phyloP scores from a whole-genome alignment of 2,113 vertebrate species.

The Phyllopteryx taeniolatus region DNA sequence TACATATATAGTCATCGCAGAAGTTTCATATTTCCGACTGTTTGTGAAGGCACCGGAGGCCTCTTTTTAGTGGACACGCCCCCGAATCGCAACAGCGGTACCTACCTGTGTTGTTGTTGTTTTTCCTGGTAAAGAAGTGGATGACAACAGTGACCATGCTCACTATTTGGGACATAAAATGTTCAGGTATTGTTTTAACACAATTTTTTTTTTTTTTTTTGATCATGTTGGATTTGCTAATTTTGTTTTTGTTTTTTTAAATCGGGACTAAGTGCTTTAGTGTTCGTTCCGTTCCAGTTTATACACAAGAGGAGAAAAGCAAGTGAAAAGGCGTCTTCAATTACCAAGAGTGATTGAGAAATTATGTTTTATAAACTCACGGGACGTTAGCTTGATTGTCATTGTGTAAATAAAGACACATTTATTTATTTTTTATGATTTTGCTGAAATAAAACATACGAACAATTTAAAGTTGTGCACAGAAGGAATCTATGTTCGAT shows the following conservation, averaged over 20 bases:
- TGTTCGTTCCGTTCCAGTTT: not conserved
- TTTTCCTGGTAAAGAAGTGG: not conserved
- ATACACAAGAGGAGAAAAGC: not conserved
- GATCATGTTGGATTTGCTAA: not conserved
- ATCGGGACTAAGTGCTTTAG: not conserved
- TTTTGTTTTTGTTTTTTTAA: not conserved
- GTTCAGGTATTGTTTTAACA: constrained; percentile 5
- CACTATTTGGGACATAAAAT: not conserved
- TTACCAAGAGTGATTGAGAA: not conserved
- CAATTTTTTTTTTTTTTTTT: not conserved
- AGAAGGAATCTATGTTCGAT: not conserved
- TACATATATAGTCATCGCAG: not conserved
- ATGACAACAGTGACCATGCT: not conserved
- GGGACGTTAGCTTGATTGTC: not conserved
- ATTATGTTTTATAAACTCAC: not conserved
- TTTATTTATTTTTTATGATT: not conserved
- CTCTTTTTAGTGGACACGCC: constrained; percentile 43
- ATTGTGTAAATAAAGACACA: not conserved
- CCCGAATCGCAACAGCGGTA: not conserved
- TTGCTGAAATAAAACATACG: not conserved
- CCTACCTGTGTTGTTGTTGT: not conserved
- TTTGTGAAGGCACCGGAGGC: constrained; percentile 43
- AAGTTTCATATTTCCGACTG: constrained; percentile 35
- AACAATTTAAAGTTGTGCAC: not conserved
- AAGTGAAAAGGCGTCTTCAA: not conserved